phyloP scores from a whole-genome alignment of 2,888 invertebrate species.

The Gandaritis pyraliata region DNA sequence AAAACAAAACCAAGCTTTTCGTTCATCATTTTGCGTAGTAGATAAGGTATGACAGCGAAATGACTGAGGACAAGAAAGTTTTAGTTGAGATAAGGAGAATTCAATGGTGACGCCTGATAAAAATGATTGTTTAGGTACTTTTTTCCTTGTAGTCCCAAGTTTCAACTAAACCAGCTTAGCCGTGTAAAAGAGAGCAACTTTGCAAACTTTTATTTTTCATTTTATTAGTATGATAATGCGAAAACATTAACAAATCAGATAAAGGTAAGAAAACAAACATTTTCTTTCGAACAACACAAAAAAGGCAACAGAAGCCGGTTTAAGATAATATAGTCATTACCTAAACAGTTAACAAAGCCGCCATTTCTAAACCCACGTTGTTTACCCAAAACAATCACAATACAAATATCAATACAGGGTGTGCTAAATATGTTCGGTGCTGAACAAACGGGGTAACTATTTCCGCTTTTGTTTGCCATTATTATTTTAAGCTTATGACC shows the following conservation, averaged over 20 bases:
- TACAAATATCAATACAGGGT: slow-evolving; percentile 19
- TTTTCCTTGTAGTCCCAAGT: no score
- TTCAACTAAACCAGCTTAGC: no score
- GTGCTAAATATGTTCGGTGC: background rate
- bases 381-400: slow-evolving; percentile 40
- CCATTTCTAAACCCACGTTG: slow-evolving; percentile 27
- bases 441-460: background rate
- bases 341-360: slow-evolving; percentile 24
- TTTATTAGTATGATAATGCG: background rate
- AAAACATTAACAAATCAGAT: background rate
- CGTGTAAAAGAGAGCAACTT: no score
- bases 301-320: slow-evolving; percentile 11
- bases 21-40: no score
- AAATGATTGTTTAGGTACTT: background rate
- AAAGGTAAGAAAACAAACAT: slow-evolving; percentile 2
- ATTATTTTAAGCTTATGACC: no score
- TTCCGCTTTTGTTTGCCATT: no score
- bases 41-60: slow-evolving; percentile 34
- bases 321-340: slow-evolving; percentile 32
- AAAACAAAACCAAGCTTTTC: no score
- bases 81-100: slow-evolving; percentile 22
- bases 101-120: background rate
- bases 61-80: slow-evolving; percentile 31
- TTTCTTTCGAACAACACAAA: slow-evolving; percentile 11
- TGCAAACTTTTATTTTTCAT: background rate